Evolutionary conservation across 1,140 invertebrate species (phyloP).

Genomic region (Eupristina koningsbergeri): DNA sequence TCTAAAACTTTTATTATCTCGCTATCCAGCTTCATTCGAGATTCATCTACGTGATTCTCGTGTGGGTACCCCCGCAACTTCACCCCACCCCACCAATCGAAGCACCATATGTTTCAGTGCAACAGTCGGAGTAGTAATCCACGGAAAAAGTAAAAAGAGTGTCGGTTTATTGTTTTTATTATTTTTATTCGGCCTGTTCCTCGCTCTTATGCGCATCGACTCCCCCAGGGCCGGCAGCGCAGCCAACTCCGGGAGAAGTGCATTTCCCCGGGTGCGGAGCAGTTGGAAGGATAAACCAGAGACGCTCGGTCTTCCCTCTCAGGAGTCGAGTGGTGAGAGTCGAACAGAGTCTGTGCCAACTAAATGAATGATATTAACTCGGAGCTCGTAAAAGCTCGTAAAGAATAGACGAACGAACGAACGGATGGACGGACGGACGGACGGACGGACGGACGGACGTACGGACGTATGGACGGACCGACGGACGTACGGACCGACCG

Average conservation of each 20-base stretch:
- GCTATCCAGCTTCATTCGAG: conserved; percentile 26
- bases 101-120: background rate
- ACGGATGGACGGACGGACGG: too few species aligned
- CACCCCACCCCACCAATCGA: background rate
- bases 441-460: too few species aligned
- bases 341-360: background rate
- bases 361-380: conserved; percentile 42
- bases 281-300: background rate
- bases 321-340: background rate
- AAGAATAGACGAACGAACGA: background rate
- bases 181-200: background rate
- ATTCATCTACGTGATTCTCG: conserved; percentile 28
- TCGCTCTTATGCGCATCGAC: conserved; percentile 6
- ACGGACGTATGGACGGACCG: too few species aligned
- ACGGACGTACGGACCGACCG: too few species aligned
- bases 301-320: background rate
- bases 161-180: conserved; percentile 36
- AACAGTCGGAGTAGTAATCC: background rate
- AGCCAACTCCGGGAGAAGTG: conserved; percentile 1
- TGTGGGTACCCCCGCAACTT: background rate
- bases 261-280: background rate
- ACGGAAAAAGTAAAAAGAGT: background rate
- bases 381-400: conserved; percentile 22
- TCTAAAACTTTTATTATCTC: conserved; percentile 38
- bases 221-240: background rate